Conservation (phyloP, 2,797 vertebrate genomes). For the Pteronotus mesoamericanus region DNA sequence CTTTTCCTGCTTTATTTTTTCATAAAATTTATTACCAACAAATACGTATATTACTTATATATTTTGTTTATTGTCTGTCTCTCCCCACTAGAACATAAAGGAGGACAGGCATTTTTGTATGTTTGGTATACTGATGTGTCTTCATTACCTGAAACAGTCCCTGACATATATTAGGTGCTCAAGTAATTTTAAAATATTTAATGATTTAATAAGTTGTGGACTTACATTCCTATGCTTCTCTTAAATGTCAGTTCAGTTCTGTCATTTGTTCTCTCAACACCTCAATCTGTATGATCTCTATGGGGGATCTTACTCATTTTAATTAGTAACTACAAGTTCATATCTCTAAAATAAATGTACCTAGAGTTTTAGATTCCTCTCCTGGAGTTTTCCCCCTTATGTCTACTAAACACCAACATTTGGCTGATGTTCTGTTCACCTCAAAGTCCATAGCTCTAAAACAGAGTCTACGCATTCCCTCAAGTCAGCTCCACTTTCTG, state of each 20-base stretch:
- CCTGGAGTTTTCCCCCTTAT: background rate
- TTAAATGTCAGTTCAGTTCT: background rate
- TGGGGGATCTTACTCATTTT: background rate
- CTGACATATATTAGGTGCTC: background rate
- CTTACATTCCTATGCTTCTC: background rate
- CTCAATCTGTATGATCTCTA: background rate
- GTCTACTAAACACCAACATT: background rate
- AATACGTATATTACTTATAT: background rate
- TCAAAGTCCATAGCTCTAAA: background rate
- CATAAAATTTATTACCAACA: background rate
- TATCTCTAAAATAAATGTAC: background rate
- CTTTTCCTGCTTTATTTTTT: background rate
- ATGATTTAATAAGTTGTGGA: background rate
- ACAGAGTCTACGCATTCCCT: background rate
- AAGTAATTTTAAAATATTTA: background rate
- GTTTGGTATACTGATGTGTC: background rate
- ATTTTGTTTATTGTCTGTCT: background rate
- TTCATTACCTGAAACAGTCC: background rate
- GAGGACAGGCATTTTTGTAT: background rate
- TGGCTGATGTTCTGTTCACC: background rate
- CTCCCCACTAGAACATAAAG: background rate
- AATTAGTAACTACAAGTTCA: background rate
- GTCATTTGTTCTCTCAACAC: background rate
- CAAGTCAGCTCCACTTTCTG: background rate
- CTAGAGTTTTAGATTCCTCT: background rate